These are phyloP conservation scores for Melinaea menophilus DNA, from an alignment of 2,888 invertebrate species.

Conservation along the genomic window DNA sequence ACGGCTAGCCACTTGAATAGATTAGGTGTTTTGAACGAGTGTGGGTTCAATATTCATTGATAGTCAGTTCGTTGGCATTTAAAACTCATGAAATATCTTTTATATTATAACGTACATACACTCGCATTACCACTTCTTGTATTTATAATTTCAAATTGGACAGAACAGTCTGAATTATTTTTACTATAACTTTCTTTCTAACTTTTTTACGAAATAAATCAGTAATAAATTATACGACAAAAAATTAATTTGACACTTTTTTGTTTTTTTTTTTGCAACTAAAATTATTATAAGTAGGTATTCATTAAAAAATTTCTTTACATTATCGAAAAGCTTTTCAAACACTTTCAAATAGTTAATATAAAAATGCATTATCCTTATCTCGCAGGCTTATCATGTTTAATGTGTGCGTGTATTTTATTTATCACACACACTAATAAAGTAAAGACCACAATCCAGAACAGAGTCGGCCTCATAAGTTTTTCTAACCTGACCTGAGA, in stretches of 20 bases:
- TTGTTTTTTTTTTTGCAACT: too few relatives aligned
- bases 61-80: slow-evolving; percentile 70
- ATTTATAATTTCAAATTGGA: too few relatives aligned
- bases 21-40: slow-evolving; percentile 75
- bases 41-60: slow-evolving; percentile 74
- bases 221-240: too few relatives aligned
- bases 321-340: neutral
- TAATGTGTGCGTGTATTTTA: slow-evolving; percentile 4
- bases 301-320: too few relatives aligned
- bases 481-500: slow-evolving; percentile 71
- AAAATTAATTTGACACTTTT: too few relatives aligned
- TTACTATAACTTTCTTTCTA: too few relatives aligned
- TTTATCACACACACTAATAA: slow-evolving; percentile 23
- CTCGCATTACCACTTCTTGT: too few relatives aligned
- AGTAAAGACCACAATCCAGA: slow-evolving; percentile 17
- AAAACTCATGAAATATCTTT: slow-evolving; percentile 50
- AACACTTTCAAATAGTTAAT: neutral
- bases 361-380: neutral
- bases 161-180: too few relatives aligned
- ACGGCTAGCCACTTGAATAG: slow-evolving; percentile 75
- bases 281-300: too few relatives aligned
- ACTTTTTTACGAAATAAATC: too few relatives aligned
- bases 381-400: neutral
- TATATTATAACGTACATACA: too few relatives aligned
- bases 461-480: slow-evolving; percentile 51